Evolutionary conservation across 2,888 invertebrate genomes (phyloP).

Genomic region (Sycophila texana): DNA sequence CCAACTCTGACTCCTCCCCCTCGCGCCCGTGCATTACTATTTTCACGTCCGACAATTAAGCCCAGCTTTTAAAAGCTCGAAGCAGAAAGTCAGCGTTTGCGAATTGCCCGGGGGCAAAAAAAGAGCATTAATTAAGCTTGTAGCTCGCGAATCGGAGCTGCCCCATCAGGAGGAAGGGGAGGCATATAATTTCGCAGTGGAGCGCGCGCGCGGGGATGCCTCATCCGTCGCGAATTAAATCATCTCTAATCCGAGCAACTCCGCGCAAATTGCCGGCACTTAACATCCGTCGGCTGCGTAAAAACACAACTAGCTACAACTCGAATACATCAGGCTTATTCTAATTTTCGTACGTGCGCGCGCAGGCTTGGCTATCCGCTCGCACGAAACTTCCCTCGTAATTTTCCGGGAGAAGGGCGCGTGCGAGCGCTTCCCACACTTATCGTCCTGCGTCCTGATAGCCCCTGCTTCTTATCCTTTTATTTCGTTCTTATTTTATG

Average conservation of each 20-base stretch:
- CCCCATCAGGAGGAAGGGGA: too few relatives aligned
- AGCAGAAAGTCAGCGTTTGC: too few relatives aligned
- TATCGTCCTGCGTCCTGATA: not conserved
- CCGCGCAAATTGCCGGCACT: conserved; percentile 18
- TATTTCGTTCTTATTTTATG: conserved; percentile 17
- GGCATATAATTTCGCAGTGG: too few relatives aligned
- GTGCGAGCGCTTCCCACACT: conserved; percentile 3
- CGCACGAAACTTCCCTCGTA: conserved; percentile 49
- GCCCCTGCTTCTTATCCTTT: conserved; percentile 46
- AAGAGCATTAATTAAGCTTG: too few relatives aligned
- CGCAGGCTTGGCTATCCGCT: too few relatives aligned
- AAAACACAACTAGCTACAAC: conserved; percentile 8
- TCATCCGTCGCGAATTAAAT: conserved; percentile 10
- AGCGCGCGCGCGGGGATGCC: too few relatives aligned
- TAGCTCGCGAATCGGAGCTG: too few relatives aligned
- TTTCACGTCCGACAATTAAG: not conserved
- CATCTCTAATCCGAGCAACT: too few relatives aligned
- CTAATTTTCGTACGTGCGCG: conserved; percentile 28
- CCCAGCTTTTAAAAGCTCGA: too few relatives aligned
- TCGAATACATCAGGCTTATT: conserved; percentile 48
- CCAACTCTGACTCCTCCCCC: too few relatives aligned
- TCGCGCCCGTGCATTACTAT: not conserved
- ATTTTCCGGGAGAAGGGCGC: conserved; percentile 29
- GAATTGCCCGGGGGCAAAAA: too few relatives aligned
- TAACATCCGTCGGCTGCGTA: not conserved